Base-by-base conservation (phyloP, 2,797 vertebrate genomes). In the Oceanodroma leucorhoa region DNA sequence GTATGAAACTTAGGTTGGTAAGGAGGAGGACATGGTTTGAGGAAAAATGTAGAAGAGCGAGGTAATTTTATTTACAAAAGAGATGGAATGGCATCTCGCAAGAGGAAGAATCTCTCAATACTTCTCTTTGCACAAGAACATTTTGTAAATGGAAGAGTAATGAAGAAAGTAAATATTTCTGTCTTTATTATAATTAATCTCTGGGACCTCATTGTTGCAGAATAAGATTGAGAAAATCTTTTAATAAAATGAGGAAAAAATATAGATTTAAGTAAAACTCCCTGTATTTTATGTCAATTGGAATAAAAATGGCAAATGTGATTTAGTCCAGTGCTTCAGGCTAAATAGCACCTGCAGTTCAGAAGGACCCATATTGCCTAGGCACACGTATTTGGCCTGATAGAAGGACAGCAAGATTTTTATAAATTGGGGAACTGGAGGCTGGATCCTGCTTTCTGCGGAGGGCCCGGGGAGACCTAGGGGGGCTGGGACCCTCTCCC, bases 331-430 rank as follows among this genome's bases (percentile, higher is more conserved):
- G n/a, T 57, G 26, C 84, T 88, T 64, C 22, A 4, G 79, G 71
- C 40, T 73, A 23, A 66, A 32, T 3, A 72, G 30, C 48, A 54
- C 46, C 36, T 48, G 62, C 26, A 3, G 21, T 66, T 79, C 18
- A 62, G 66, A 32, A 70, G 64, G 48, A 60, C 40, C 10, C 5
- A 0, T 3, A 0, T 10, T 58, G 21, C 36, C n/a, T 22, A 0
- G 0, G 20, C 41, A 38, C 5, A 0, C 13, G 18, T 7, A 2
- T 36, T 79, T 58, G 66, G 36, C 21, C 62, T 9, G 21, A n/a
- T 1, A 14, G 27, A 17, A 45, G 36, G 29, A 38, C 87, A 36
- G 43, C 24, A 40, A 38, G 18, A 11, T 15, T 79, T 41, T 41
- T 23, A 16, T 24, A 43, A 77, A n/a, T 0, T 11, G 14, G 10